Conservation (phyloP, 2,888 invertebrate species). For the Horisme vitalbata region DNA sequence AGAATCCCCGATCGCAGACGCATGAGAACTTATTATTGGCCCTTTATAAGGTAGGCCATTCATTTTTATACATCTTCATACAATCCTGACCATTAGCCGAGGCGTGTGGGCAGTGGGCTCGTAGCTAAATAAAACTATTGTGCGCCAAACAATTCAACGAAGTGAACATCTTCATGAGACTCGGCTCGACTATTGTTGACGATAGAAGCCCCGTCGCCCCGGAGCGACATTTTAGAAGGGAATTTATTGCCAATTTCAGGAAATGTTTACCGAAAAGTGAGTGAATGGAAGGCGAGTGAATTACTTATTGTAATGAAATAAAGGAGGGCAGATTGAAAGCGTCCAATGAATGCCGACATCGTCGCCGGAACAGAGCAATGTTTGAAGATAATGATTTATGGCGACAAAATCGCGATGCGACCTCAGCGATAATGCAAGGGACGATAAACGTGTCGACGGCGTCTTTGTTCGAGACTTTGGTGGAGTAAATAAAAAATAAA, state of each 20-base stretch:
- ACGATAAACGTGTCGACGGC: slow-evolving; percentile 70
- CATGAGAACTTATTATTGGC: slow-evolving; percentile 81
- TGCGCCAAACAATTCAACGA: slow-evolving; percentile 73
- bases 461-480: slow-evolving; percentile 47
- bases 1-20: slow-evolving; percentile 67
- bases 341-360: slow-evolving; percentile 74
- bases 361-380: slow-evolving; percentile 56
- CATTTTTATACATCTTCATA: slow-evolving; percentile 78
- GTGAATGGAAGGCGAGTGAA: slow-evolving; percentile 76
- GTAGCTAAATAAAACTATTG: slow-evolving; percentile 81
- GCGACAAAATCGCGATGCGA: slow-evolving; percentile 70
- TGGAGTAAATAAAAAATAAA: slow-evolving; percentile 44
- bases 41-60: slow-evolving; percentile 71
- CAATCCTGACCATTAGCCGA: slow-evolving; percentile 77
- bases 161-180: slow-evolving; percentile 79
- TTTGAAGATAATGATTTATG: slow-evolving; percentile 81
- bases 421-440: slow-evolving; percentile 70
- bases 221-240: slow-evolving; percentile 67
- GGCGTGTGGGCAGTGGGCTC: slow-evolving; percentile 81
- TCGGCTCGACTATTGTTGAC: slow-evolving; percentile 66
- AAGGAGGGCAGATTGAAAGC: slow-evolving; percentile 78
- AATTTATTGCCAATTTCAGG: slow-evolving; percentile 80
- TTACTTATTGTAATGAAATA: slow-evolving; percentile 81
- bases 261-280: slow-evolving; percentile 78
- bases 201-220: slow-evolving; percentile 55